Conservation (phyloP, 2,797 vertebrate genomes). For the Myoxocephalus aenaeus region DNA sequence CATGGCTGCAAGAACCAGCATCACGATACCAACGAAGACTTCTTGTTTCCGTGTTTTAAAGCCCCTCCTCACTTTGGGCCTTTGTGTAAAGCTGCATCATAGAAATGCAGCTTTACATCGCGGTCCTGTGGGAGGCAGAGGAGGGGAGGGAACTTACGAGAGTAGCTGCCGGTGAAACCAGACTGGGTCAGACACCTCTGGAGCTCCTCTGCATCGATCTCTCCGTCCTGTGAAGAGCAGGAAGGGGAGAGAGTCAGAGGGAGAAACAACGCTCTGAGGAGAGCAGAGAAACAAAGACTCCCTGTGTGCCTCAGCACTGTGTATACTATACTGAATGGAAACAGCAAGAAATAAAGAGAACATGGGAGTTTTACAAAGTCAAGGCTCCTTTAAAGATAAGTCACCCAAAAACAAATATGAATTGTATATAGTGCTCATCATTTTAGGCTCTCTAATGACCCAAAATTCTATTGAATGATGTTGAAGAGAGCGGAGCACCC, state of each 20-base stretch:
- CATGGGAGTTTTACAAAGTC: background rate
- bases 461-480: background rate
- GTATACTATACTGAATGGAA: background rate
- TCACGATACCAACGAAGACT: background rate
- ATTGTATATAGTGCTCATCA: background rate
- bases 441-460: background rate
- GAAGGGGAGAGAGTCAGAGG: background rate
- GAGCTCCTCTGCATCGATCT: constrained; percentile 91
- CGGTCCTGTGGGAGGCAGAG: background rate
- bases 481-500: background rate
- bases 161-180: constrained; percentile 88
- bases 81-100: background rate
- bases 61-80: background rate
- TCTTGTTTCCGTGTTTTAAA: background rate
- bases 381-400: background rate
- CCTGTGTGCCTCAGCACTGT: background rate
- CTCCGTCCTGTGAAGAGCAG: constrained; percentile 83
- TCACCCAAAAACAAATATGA: background rate
- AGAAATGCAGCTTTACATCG: too few relatives aligned
- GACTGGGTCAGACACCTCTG: constrained; percentile 91
- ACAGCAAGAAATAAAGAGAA: background rate
- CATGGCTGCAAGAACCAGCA: background rate
- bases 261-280: background rate
- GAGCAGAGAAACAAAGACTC: background rate
- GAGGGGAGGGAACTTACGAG: constrained; percentile 82